Evolutionary conservation across 2,888 invertebrate species (phyloP), one percentile per base, ranked within the genome.

Genomic region (Athetis lepigone): DNA sequence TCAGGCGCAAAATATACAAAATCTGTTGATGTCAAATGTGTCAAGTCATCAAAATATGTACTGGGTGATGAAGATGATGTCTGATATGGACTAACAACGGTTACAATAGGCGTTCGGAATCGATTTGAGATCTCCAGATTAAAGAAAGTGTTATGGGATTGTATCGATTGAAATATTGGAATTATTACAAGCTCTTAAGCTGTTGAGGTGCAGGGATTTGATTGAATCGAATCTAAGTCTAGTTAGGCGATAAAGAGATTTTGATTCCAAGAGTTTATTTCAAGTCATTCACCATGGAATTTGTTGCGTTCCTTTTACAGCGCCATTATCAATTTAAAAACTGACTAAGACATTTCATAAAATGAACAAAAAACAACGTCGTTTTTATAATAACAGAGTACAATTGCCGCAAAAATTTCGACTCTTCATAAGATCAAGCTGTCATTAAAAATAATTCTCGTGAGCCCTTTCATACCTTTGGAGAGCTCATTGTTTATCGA

Each of bases 81-180:
- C 81, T 75, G 92, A 92, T 92, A 88, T 60, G 79, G 81, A 76
- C 79, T 78, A 77, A 88, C 86, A 86, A 81, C 81, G 81, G 83
- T 72, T 82, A 89, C 91, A 88, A 91, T 88, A 79, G 85, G 77
- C 79, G 85, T 84, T 85, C 79, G 80, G 77, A 88, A 88, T 89
- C 82, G 85, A 88, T 91, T 90, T 85, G 81, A 87, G 87, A 88
- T 88, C 81, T 77, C 60, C 81, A 76, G 87, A 88, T 86, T 76
- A 77, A 66, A 77, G 71, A 82, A 79, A 79, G 80, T 79, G 80
- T 82, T 84, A 78, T 75, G 66, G 77, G 79, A 79, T 79, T 77
- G 77, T 80, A 81, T 82, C 77, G 81, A 85, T 85, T 81, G 80
- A 80, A 83, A 81, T 80, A 80, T 83, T 80, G 78, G 79, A 82